Conservation (phyloP, 2,888 invertebrate genomes). For the Lingula anatina region DNA sequence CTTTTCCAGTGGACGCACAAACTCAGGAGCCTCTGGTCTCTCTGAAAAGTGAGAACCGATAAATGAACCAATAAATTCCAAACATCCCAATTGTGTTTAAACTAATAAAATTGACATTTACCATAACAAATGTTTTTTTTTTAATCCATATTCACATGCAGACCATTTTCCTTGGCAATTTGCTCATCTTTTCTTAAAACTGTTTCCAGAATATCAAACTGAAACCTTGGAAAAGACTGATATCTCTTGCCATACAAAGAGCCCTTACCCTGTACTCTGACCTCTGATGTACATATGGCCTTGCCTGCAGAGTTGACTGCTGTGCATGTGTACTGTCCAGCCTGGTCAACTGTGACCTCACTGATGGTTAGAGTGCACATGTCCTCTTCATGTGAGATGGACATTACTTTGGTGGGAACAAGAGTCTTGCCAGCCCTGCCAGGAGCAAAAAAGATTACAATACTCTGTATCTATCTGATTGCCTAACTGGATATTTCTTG, state of each 20-base stretch:
- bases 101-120: conserved; percentile 1
- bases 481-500: neutral
- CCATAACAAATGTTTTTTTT: neutral
- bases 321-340: conserved; percentile 93
- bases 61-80: conserved; percentile 4
- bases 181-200: too few relatives aligned
- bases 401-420: conserved; percentile 65
- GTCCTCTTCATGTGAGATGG: conserved; percentile 63
- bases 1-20: conserved; percentile 34
- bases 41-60: conserved; percentile 19
- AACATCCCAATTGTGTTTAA: conserved; percentile 2
- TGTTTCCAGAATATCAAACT: too few relatives aligned
- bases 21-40: conserved; percentile 36
- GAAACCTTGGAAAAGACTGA: neutral
- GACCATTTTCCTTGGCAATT: too few relatives aligned
- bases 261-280: conserved; percentile 42
- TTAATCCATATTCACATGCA: neutral
- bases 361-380: conserved; percentile 33
- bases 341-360: conserved; percentile 59
- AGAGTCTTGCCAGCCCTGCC: conserved; percentile 17
- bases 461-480: neutral
- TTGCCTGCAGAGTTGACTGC: conserved; percentile 78
- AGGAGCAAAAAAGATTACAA: neutral
- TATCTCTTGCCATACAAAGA: too few relatives aligned
- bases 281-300: conserved; percentile 28